These are phyloP conservation scores for Penaeus japonicus DNA, from an alignment of 1,140 invertebrate genomes.

Conservation along the genomic window DNA sequence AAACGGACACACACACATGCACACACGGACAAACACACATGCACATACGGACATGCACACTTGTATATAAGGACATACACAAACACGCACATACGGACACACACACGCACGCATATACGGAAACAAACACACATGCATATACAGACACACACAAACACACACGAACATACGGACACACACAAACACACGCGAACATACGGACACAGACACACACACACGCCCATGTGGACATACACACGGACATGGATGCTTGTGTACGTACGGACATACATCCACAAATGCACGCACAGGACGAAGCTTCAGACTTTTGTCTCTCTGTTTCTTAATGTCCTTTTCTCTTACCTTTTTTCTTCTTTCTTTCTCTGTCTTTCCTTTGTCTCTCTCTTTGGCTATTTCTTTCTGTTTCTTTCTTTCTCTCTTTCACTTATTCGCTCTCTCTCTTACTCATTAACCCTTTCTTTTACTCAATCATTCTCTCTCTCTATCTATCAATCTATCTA, in stretches of 20 bases:
- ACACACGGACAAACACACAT: neutral
- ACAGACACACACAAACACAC: neutral
- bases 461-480: too few species aligned
- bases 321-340: neutral
- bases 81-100: neutral
- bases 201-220: neutral
- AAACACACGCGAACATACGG: neutral
- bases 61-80: neutral
- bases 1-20: neutral
- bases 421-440: too few species aligned
- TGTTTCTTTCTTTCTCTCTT: too few species aligned
- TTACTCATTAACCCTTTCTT: too few species aligned
- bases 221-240: neutral
- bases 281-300: too few species aligned
- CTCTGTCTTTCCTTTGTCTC: too few species aligned
- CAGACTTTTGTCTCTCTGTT: neutral
- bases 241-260: neutral
- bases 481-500: too few species aligned
- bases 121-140: neutral
- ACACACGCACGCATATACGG: neutral
- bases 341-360: neutral
- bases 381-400: too few species aligned
- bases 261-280: neutral
- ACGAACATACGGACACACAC: neutral
- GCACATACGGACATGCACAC: neutral